Percentiles rank a stretch among this genome's conserved stretches.
Evolutionary conservation across 2,113 vertebrate genomes (phyloP).

Genomic region (Cichladusa arquata): DNA sequence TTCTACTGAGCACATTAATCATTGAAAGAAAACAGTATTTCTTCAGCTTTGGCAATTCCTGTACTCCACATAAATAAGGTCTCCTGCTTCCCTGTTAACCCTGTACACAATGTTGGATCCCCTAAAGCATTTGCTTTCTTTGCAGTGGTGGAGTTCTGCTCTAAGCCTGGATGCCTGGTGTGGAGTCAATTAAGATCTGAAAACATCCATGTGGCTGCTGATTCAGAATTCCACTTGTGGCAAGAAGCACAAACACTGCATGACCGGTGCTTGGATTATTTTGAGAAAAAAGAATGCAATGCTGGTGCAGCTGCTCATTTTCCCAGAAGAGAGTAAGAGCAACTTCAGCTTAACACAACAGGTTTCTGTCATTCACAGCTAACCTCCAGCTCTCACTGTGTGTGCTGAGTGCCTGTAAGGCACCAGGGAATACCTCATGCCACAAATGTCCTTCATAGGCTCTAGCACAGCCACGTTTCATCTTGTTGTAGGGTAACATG

Average conservation of each 20-base stretch:
- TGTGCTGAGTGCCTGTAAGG: not conserved
- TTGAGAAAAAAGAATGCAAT: not conserved
- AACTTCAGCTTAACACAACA: not conserved
- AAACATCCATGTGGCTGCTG: not conserved
- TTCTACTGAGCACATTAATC: conserved; percentile 58
- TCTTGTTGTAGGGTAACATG: not conserved
- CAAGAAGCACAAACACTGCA: not conserved
- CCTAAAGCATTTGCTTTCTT: not conserved
- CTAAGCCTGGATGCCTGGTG: not conserved
- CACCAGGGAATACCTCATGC: not conserved
- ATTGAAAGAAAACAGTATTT: conserved; percentile 56
- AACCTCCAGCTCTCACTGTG: not conserved
- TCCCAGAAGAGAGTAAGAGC: not conserved
- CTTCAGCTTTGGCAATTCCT: conserved; percentile 40
- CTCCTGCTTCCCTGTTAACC: conserved; percentile 31
- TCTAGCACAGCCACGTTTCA: not conserved
- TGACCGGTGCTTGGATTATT: not conserved
- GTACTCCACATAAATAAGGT: conserved; percentile 1
- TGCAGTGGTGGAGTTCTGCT: not conserved
- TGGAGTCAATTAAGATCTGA: not conserved
- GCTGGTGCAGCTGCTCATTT: not conserved
- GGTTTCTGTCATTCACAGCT: not conserved
- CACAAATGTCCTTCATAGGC: not conserved
- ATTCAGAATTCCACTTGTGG: not conserved
- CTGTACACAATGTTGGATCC: not conserved